Evolutionary conservation across 1,140 invertebrate genomes (phyloP).

Genomic region (Pogonognathellus flavescens): DNA sequence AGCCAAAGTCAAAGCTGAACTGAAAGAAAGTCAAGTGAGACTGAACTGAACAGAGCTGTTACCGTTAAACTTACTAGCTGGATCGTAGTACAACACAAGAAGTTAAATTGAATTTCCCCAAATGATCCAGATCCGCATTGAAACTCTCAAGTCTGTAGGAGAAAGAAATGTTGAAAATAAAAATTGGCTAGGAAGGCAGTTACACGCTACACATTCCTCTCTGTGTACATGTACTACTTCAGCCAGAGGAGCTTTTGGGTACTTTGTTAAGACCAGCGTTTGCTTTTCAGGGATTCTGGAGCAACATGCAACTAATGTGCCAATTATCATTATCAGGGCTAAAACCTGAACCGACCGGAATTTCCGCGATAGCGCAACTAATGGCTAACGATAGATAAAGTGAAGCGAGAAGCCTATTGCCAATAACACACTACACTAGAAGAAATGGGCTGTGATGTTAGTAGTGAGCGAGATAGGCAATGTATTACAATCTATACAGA

Average conservation of each 20-base stretch:
- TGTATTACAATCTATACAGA: conserved; percentile 6
- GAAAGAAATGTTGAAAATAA: conserved; percentile 18
- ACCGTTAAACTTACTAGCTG: not conserved
- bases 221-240: not conserved
- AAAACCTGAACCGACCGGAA: conserved; percentile 52
- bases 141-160: not conserved
- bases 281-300: conserved; percentile 49
- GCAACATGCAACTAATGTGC: conserved; percentile 51
- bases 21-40: not conserved
- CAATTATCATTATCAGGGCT: conserved; percentile 55
- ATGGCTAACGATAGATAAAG: conserved; percentile 48
- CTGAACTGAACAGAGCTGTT: not conserved
- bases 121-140: conserved; percentile 20
- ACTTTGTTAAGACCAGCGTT: not conserved
- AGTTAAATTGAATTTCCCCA: conserved; percentile 44
- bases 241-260: not conserved
- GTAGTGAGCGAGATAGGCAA: conserved; percentile 7
- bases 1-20: not conserved
- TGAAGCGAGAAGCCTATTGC: conserved; percentile 28
- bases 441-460: not conserved
- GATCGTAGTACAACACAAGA: conserved; percentile 16
- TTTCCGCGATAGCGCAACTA: conserved; percentile 44
- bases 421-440: conserved; percentile 9
- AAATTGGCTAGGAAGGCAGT: conserved; percentile 21
- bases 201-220: not conserved